Evolutionary conservation across 2,113 vertebrate species (phyloP).

Genomic region (Xiphorhynchus elegans): DNA sequence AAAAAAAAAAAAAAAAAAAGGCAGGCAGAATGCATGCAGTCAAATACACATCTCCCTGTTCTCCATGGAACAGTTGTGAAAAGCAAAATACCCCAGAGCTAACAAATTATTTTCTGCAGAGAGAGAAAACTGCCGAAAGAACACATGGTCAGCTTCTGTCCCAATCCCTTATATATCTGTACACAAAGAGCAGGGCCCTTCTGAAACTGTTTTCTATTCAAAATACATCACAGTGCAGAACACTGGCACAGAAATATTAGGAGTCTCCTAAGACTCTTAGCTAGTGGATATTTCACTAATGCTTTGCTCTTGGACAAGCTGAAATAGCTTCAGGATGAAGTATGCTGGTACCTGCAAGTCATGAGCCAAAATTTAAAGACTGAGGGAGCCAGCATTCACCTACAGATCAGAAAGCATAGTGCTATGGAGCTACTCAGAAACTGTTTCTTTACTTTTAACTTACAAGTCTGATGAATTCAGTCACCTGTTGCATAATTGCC

Average conservation of each 20-base stretch:
- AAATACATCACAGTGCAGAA: background rate
- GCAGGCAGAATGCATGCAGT: background rate
- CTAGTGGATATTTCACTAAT: background rate
- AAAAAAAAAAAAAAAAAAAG: background rate
- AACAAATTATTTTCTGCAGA: background rate
- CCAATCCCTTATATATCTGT: background rate
- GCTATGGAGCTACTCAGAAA: background rate
- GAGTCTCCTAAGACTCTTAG: background rate
- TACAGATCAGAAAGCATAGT: background rate
- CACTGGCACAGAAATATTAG: background rate
- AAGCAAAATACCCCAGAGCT: background rate
- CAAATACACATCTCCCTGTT: background rate
- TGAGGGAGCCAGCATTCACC: background rate
- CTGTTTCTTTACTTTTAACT: background rate
- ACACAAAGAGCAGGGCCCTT: background rate
- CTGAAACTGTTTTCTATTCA: background rate
- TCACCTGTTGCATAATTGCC: background rate
- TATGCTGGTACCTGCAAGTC: background rate
- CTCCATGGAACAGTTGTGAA: background rate
- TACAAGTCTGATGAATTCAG: background rate
- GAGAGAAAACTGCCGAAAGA: background rate
- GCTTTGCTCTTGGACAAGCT: background rate
- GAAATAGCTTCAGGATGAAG: conserved; percentile 2
- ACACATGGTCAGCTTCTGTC: background rate
- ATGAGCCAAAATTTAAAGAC: background rate